Percentiles rank a stretch among this genome's conserved stretches.
Conservation (phyloP, 2,113 vertebrate genomes). For the Theristicus caerulescens region DNA sequence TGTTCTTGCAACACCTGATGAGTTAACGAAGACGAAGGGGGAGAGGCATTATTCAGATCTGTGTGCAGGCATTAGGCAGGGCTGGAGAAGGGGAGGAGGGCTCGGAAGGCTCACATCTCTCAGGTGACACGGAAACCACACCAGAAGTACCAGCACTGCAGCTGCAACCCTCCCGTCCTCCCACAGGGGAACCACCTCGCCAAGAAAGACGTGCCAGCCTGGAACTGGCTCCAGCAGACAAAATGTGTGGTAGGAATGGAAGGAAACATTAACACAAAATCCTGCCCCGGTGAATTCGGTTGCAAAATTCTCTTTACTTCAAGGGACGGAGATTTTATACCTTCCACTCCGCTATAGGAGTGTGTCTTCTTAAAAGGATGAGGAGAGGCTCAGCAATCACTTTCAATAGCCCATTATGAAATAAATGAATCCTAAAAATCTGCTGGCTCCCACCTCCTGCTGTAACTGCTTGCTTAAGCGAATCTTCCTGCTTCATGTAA, state of each 20-base stretch:
- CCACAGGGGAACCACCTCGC: neutral
- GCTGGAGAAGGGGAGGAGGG: neutral
- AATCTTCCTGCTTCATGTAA: neutral
- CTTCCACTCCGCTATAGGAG: neutral
- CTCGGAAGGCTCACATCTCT: neutral
- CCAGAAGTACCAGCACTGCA: neutral
- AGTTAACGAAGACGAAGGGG: neutral
- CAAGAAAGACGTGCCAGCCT: neutral
- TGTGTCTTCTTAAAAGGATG: neutral
- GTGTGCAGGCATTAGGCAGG: neutral
- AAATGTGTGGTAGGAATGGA: neutral
- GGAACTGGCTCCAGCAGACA: neutral
- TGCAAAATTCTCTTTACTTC: neutral
- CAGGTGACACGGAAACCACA: neutral
- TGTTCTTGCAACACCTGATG: neutral
- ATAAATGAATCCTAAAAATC: conserved; percentile 16
- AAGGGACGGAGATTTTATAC: neutral
- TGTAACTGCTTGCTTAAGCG: neutral
- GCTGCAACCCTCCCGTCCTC: neutral
- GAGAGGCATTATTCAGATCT: neutral
- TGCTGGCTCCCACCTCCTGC: neutral
- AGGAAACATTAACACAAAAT: neutral
- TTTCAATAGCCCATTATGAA: neutral
- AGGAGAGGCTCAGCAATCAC: neutral
- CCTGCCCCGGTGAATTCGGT: neutral